Conservation (phyloP, 2,797 vertebrate species). For the Tapirus indicus region DNA sequence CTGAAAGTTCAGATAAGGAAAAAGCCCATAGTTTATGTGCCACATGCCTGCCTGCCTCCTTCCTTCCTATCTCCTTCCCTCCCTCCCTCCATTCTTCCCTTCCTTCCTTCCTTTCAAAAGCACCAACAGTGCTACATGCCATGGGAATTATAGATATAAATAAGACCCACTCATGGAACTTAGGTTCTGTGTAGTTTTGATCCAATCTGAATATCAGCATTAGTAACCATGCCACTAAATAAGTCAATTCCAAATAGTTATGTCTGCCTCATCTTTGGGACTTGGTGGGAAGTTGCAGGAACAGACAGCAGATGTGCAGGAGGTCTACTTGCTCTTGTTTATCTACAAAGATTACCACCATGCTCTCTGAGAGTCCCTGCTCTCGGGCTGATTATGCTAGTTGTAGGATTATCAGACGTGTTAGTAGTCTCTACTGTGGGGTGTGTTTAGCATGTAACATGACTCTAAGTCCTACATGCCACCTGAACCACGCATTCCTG, state of each 20-base stretch:
- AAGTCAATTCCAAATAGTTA: neutral
- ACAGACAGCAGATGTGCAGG: neutral
- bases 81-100: too few relatives aligned
- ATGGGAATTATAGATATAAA: neutral
- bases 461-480: neutral
- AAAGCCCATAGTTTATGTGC: neutral
- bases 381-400: neutral
- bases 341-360: neutral
- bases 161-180: neutral
- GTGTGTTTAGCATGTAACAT: neutral
- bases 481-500: neutral
- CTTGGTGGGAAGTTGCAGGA: neutral
- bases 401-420: neutral
- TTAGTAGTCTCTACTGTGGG: neutral
- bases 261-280: neutral
- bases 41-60: neutral
- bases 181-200: neutral
- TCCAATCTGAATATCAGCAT: neutral
- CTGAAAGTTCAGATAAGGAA: conserved; percentile 30
- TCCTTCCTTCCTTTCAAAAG: neutral
- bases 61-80: neutral
- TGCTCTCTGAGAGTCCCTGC: neutral
- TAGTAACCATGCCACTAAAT: neutral
- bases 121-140: neutral
- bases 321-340: neutral